Evolutionary conservation across 2,797 vertebrate species (phyloP).

Genomic region (Urophycis tenuis): DNA sequence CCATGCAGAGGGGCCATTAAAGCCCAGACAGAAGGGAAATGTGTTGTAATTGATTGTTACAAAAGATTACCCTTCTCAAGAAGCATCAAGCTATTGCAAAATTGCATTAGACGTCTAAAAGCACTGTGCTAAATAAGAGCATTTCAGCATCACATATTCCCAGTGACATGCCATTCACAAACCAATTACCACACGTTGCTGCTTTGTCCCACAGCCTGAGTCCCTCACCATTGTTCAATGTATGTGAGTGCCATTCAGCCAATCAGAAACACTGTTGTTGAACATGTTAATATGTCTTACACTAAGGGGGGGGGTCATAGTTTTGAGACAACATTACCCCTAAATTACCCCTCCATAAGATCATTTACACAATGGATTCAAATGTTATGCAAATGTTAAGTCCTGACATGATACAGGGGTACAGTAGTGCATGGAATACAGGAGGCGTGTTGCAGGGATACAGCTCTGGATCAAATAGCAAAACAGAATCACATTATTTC

Average conservation of each 20-base stretch:
- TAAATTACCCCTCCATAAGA: not conserved
- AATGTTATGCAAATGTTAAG: not conserved
- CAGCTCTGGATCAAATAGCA: constrained; percentile 7
- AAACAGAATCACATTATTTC: constrained; percentile 14
- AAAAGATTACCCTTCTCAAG: constrained; percentile 67
- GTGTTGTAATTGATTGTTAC: constrained; percentile 74
- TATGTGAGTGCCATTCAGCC: constrained; percentile 20
- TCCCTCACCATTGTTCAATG: constrained; percentile 53
- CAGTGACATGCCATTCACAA: constrained; percentile 60
- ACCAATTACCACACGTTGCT: constrained; percentile 66
- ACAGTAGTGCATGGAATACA: constrained; percentile 14
- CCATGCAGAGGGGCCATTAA: constrained; percentile 59
- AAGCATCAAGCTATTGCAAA: constrained; percentile 62
- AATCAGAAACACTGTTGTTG: not conserved
- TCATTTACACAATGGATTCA: not conserved
- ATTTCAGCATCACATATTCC: constrained; percentile 54
- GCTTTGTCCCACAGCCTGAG: constrained; percentile 53
- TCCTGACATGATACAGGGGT: not conserved
- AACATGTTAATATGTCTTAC: constrained; percentile 52
- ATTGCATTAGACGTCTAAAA: constrained; percentile 60
- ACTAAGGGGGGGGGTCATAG: constrained; percentile 48
- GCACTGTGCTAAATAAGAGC: constrained; percentile 44
- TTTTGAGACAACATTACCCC: not conserved
- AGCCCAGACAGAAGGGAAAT: constrained; percentile 64
- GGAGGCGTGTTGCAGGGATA: constrained; percentile 14